These are phyloP conservation scores for Stenopsyche tienmushanensis DNA, from an alignment of 1,140 invertebrate species.

Conservation along the genomic window DNA sequence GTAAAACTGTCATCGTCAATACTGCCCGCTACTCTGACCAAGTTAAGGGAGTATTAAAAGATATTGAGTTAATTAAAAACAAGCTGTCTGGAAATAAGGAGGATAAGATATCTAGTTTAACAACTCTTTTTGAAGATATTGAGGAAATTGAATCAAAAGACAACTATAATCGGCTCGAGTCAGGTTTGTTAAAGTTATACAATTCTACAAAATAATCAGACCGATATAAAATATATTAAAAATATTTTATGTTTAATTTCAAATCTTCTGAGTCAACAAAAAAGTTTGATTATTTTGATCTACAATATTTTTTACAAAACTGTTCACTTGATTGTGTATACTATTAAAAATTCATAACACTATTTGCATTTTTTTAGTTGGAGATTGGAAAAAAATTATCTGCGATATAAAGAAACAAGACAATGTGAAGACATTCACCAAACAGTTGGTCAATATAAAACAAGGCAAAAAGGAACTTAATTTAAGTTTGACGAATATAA, in stretches of 20 bases:
- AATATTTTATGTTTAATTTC: too few species aligned
- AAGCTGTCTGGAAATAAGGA: conserved; percentile 43
- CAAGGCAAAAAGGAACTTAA: conserved; percentile 1
- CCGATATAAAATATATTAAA: background rate
- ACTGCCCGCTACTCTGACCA: conserved; percentile 28
- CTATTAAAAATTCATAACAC: too few species aligned
- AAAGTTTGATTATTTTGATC: background rate
- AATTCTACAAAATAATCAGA: conserved; percentile 15
- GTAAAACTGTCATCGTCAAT: conserved; percentile 23
- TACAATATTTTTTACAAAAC: background rate
- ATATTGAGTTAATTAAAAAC: conserved; percentile 53
- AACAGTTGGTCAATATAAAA: background rate
- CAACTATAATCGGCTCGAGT: too few species aligned
- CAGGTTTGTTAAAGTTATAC: too few species aligned
- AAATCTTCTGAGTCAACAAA: too few species aligned
- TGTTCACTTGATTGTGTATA: too few species aligned
- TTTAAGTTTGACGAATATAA: conserved; percentile 32
- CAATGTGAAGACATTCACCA: background rate
- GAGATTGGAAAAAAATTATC: conserved; percentile 43
- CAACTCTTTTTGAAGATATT: background rate
- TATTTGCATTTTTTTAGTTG: conserved; percentile 40
- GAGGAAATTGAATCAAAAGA: conserved; percentile 44
- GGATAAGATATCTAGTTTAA: too few species aligned
- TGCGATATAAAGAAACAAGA: background rate
- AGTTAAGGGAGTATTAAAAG: conserved; percentile 49